Conservation (phyloP, 1,140 invertebrate species). For the Papilio xuthus region DNA sequence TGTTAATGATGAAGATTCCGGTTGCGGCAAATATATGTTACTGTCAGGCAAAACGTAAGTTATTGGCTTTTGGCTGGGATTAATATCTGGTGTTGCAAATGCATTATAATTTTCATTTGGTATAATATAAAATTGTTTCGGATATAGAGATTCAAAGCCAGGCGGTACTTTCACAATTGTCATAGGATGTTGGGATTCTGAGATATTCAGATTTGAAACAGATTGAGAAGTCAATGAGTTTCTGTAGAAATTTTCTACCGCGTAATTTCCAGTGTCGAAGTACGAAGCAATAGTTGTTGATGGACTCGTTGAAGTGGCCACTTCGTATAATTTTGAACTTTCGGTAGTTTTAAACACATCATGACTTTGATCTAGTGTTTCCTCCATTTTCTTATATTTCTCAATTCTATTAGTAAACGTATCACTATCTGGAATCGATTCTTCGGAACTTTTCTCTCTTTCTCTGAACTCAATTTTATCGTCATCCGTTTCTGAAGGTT, state of each 20-base stretch:
- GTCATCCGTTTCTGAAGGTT: conserved; percentile 71
- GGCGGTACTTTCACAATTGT: conserved; percentile 59
- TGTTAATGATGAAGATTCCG: not conserved
- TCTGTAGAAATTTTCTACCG: conserved; percentile 69
- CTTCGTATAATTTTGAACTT: conserved; percentile 40
- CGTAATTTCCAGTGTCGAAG: conserved; percentile 77
- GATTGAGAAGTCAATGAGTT: conserved; percentile 53
- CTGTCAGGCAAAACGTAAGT: not conserved
- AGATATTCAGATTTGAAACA: conserved; percentile 41
- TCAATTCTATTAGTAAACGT: conserved; percentile 71
- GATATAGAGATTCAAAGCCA: conserved; percentile 70
- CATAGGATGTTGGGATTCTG: conserved; percentile 35
- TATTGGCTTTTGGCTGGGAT: not conserved
- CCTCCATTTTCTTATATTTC: conserved; percentile 66
- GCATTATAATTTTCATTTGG: conserved; percentile 14
- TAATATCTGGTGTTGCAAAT: not conserved
- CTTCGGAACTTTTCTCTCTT: conserved; percentile 55
- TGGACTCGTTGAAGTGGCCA: conserved; percentile 50
- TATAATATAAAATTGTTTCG: conserved; percentile 14
- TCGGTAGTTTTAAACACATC: conserved; percentile 45
- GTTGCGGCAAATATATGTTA: not conserved
- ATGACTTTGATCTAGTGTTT: conserved; percentile 46
- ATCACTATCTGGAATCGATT: conserved; percentile 52
- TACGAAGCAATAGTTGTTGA: conserved; percentile 68
- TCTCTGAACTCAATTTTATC: conserved; percentile 67